Evolutionary conservation across 2,797 vertebrate genomes (phyloP).

Genomic region (Lagodon rhomboides): DNA sequence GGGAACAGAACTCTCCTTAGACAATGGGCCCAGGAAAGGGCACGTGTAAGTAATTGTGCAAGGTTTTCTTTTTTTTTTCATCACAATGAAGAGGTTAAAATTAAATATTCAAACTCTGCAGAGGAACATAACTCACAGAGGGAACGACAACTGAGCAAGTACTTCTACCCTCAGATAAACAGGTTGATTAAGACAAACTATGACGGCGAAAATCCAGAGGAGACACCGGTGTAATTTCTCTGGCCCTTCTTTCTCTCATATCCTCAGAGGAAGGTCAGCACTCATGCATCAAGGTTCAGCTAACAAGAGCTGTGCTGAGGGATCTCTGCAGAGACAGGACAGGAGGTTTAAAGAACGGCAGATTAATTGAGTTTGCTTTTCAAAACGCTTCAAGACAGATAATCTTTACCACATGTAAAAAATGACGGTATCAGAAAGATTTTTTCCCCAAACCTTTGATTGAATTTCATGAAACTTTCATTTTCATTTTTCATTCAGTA

Average conservation of each 20-base stretch:
- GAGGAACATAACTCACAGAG: constrained; percentile 27
- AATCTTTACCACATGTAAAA: not conserved
- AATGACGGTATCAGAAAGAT: not conserved
- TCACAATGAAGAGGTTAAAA: constrained; percentile 61
- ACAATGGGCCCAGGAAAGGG: constrained; percentile 74
- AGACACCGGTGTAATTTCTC: constrained; percentile 18
- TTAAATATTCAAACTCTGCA: constrained; percentile 67
- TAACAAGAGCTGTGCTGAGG: constrained; percentile 26
- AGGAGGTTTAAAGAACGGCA: not conserved
- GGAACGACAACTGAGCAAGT: constrained; percentile 2
- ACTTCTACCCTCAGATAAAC: constrained; percentile 36
- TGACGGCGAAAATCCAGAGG: constrained; percentile 27
- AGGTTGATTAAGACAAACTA: constrained; percentile 43
- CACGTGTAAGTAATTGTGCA: constrained; percentile 74
- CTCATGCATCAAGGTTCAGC: constrained; percentile 27
- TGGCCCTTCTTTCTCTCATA: constrained; percentile 7
- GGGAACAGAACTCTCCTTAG: constrained; percentile 69
- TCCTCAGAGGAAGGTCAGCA: constrained; percentile 39
- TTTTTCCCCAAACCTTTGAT: too few relatives aligned
- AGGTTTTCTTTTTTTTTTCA: constrained; percentile 40
- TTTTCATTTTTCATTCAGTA: too few relatives aligned
- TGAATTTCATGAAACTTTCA: too few relatives aligned
- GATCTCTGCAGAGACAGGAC: not conserved
- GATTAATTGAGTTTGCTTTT: constrained; percentile 1
- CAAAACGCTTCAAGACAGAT: constrained; percentile 7